These are phyloP conservation scores for Aurelia aurita DNA, from an alignment of 30 jellyfish, hydroid and myxozoan species.

Conservation along the genomic window DNA sequence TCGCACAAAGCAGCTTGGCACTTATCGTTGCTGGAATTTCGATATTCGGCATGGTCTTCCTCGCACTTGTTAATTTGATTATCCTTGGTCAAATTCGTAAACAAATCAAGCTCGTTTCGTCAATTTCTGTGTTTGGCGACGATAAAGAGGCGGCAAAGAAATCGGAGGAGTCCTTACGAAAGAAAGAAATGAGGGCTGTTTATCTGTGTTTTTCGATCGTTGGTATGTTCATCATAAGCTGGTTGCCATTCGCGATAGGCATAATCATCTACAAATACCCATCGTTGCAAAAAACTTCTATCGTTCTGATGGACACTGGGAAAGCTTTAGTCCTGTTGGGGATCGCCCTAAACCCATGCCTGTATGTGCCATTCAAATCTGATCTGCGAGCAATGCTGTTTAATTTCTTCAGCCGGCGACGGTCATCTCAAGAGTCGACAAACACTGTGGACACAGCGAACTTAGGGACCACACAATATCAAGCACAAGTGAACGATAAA, in stretches of 20 bases:
- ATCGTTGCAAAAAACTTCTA: neutral
- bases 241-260: constrained; percentile 42
- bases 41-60: constrained; percentile 44
- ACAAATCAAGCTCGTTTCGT: constrained; percentile 36
- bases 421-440: too few relatives aligned
- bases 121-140: constrained; percentile 48
- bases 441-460: neutral
- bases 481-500: too few relatives aligned
- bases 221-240: constrained; percentile 18
- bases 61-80: constrained; percentile 25
- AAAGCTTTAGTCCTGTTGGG: constrained; percentile 28
- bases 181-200: constrained; percentile 65
- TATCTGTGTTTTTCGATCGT: constrained; percentile 57
- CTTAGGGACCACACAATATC: neutral
- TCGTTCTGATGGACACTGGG: constrained; percentile 23
- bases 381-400: constrained; percentile 29
- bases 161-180: constrained; percentile 23
- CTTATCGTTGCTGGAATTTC: constrained; percentile 15
- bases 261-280: neutral
- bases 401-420: neutral
- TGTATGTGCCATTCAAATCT: constrained; percentile 47
- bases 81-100: constrained; percentile 44
- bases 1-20: constrained; percentile 24
- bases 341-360: constrained; percentile 46
- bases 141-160: constrained; percentile 47